These are phyloP conservation scores for Microhierax caerulescens DNA, from an alignment of 2,797 vertebrate species.

Conservation along the genomic window DNA sequence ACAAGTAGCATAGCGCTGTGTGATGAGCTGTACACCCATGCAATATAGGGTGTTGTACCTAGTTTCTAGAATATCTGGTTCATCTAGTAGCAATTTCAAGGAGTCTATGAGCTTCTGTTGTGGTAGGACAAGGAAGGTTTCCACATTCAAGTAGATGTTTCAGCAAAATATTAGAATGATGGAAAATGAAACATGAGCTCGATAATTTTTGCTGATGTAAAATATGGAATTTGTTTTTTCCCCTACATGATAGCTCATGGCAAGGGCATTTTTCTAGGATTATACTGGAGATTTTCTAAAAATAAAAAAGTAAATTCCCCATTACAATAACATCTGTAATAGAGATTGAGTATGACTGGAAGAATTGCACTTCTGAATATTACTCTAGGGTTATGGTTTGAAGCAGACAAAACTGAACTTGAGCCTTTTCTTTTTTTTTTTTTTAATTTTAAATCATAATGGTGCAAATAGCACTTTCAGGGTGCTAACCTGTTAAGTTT, in stretches of 20 bases:
- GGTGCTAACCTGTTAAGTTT: background rate
- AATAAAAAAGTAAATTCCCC: background rate
- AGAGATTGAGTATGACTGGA: background rate
- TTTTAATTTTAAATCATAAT: background rate
- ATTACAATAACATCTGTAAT: background rate
- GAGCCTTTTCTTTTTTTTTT: background rate
- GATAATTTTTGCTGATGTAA: background rate
- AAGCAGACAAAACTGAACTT: background rate
- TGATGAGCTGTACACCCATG: background rate
- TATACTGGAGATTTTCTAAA: background rate
- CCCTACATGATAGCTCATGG: rapidly evolving
- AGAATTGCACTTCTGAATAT: background rate
- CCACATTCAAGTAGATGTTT: background rate
- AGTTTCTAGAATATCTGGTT: background rate
- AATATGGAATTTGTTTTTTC: background rate
- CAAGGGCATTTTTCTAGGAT: background rate
- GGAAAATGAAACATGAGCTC: background rate
- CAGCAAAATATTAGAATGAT: background rate
- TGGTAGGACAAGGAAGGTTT: background rate
- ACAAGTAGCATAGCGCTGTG: background rate
- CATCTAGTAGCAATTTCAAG: background rate
- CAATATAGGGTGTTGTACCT: background rate
- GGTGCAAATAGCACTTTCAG: background rate
- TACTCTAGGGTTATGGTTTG: background rate
- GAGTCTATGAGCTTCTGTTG: background rate